Evolutionary conservation across 2,113 vertebrate genomes (phyloP), one percentile per base, ranked within the genome.

Genomic region (Eolophus roseicapilla): DNA sequence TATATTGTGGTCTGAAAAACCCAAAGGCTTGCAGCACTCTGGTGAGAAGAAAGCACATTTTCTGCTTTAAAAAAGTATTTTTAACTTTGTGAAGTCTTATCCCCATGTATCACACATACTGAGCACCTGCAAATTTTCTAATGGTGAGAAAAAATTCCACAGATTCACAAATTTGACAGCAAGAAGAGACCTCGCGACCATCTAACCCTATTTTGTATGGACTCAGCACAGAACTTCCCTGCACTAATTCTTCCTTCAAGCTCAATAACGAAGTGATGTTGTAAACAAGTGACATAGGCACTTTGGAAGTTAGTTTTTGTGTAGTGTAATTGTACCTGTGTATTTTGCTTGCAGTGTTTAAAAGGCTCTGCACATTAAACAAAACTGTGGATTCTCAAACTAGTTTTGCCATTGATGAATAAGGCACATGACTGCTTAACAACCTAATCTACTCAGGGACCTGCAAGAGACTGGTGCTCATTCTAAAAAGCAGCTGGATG

Each of bases 311-410:
- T 24, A 46, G 10, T 25, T 67, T 41, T 15, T 21, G 24, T 12
- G 19, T 0, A 0, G 12, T 17, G 13, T 33, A 27, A 37, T 15
- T 29, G n/a, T 13, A 37, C 33, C 33, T 6, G 8, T 29, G 39
- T 25, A 13, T 74, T 86, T 41, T 0, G 0, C 17, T 19, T 50
- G 15, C 17, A 39, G 5, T 12, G 39, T 25, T 47, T 27, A 39
- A 35, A 29, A 50, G 33, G 13, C 9, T 60, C 55, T 59, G 25
- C 29, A 9, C 50, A 69, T 67, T 35, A 41, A 59, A 33, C 43
- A 16, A 39, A 78, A 17, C 29, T 13, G 9, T 10, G 77, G 27
- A 11, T 37, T 57, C 62, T 59, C 50, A 21, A 16, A 37, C 33
- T n/a, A 15, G 27, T 6, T 46, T 73, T 78, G 29, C 43, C 44